These are phyloP conservation scores for Apamea anceps DNA, from an alignment of 2,888 invertebrate species.

Conservation along the genomic window DNA sequence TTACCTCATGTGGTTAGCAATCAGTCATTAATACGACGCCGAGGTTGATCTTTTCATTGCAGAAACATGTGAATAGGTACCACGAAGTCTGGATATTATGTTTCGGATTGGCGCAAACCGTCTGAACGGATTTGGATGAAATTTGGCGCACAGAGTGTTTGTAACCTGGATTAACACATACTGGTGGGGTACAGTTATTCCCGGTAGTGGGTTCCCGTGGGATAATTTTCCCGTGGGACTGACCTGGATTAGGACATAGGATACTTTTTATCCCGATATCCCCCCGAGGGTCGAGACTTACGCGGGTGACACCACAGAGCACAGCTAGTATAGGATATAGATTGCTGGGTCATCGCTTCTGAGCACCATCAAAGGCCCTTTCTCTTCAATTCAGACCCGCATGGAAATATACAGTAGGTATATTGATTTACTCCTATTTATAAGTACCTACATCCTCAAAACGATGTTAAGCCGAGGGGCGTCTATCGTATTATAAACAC, in stretches of 20 bases:
- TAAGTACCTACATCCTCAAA: slow-evolving; percentile 36
- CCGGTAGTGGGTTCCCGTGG: too few species aligned
- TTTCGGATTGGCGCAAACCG: too few species aligned
- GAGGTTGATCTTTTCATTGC: slow-evolving; percentile 20
- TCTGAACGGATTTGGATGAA: too few species aligned
- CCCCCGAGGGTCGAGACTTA: not conserved
- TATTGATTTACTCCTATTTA: slow-evolving; percentile 44
- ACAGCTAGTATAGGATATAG: not conserved
- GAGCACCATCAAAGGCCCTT: slow-evolving; percentile 29
- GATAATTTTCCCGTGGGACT: too few species aligned
- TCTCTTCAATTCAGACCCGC: slow-evolving; percentile 31
- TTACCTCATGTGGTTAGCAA: slow-evolving; percentile 26
- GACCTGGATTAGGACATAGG: too few species aligned
- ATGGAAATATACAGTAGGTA: slow-evolving; percentile 40
- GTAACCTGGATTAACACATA: too few species aligned
- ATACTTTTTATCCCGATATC: not conserved
- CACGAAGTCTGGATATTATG: not conserved
- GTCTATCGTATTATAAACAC: slow-evolving; percentile 70
- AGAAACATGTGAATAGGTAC: not conserved
- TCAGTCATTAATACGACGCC: slow-evolving; percentile 35
- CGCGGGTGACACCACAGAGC: not conserved
- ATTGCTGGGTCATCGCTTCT: slow-evolving; percentile 19
- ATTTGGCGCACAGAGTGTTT: too few species aligned
- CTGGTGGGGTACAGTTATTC: too few species aligned
- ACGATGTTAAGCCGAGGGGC: slow-evolving; percentile 60